Percentiles rank a stretch among this genome's conserved stretches.
These are phyloP conservation scores for Myopa testacea DNA, from an alignment of 2,888 invertebrate species.

Conservation along the genomic window DNA sequence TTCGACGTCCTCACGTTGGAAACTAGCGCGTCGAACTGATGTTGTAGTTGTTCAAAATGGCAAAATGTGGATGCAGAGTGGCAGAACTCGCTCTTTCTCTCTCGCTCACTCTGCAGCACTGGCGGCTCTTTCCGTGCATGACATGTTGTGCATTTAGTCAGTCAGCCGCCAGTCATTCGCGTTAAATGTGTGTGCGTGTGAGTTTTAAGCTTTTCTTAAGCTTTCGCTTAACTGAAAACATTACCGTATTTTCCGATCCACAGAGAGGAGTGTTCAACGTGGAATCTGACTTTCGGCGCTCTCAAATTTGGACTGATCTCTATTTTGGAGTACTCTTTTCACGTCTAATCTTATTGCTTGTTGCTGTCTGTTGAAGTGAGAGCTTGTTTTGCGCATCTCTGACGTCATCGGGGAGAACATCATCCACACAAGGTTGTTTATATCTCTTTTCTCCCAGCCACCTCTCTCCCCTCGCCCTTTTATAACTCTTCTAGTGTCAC, in stretches of 20 bases:
- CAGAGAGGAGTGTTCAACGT: not conserved
- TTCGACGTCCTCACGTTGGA: constrained; percentile 42
- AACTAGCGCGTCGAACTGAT: constrained; percentile 40
- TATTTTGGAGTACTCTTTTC: not conserved
- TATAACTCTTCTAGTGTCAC: not conserved
- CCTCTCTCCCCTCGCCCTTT: not conserved
- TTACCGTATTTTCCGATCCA: not conserved
- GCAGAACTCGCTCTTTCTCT: not conserved
- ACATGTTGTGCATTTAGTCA: not conserved
- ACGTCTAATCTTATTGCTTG: no score
- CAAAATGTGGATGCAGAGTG: not conserved
- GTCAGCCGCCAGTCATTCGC: not conserved
- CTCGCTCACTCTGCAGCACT: not conserved
- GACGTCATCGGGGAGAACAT: no score
- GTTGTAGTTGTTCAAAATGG: not conserved
- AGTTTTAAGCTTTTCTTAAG: not conserved
- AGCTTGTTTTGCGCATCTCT: no score
- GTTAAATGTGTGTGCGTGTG: not conserved
- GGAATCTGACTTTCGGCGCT: not conserved
- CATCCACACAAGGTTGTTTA: not conserved
- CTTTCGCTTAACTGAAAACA: not conserved
- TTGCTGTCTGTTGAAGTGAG: no score
- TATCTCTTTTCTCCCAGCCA: not conserved
- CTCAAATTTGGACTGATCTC: constrained; percentile 3
- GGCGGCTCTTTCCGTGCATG: not conserved